These are phyloP conservation scores for Phenganax stokvisi DNA, from an alignment of 92 coral and sea anemone species.

Conservation along the genomic window DNA sequence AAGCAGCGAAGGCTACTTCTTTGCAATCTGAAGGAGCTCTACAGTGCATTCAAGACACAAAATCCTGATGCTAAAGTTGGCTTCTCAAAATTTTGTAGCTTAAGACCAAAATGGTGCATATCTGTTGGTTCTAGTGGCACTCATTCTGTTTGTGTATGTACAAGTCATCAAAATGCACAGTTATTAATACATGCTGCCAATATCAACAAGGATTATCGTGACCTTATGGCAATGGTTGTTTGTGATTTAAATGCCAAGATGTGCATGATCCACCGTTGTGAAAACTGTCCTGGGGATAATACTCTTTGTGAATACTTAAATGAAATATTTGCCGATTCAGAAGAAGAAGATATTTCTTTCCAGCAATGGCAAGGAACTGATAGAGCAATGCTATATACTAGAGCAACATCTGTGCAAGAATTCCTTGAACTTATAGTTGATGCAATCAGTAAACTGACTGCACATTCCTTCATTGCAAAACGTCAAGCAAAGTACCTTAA, in stretches of 20 bases:
- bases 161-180: conserved; percentile 39
- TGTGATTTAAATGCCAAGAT: conserved; percentile 21
- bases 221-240: conserved; percentile 29
- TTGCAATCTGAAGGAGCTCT: conserved; percentile 35
- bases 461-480: conserved; percentile 39
- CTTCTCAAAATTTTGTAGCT: conserved; percentile 37
- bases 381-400: conserved; percentile 25
- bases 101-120: conserved; percentile 33
- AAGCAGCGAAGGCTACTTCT: conserved; percentile 38
- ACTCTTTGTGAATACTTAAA: conserved; percentile 24
- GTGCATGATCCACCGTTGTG: conserved; percentile 42
- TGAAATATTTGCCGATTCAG: conserved; percentile 21
- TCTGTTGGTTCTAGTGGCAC: conserved; percentile 29
- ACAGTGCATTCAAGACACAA: conserved; percentile 19
- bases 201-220: conserved; percentile 33
- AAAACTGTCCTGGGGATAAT: conserved; percentile 39
- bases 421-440: conserved; percentile 10
- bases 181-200: conserved; percentile 31
- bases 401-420: conserved; percentile 13
- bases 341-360: conserved; percentile 23
- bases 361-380: conserved; percentile 38
- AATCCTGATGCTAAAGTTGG: conserved; percentile 38
- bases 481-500: conserved; percentile 27
- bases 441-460: conserved; percentile 23
- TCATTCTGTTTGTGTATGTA: conserved; percentile 43